Base-by-base conservation (phyloP, 2,797 vertebrate genomes). In the Silurus lanzhouensis region DNA sequence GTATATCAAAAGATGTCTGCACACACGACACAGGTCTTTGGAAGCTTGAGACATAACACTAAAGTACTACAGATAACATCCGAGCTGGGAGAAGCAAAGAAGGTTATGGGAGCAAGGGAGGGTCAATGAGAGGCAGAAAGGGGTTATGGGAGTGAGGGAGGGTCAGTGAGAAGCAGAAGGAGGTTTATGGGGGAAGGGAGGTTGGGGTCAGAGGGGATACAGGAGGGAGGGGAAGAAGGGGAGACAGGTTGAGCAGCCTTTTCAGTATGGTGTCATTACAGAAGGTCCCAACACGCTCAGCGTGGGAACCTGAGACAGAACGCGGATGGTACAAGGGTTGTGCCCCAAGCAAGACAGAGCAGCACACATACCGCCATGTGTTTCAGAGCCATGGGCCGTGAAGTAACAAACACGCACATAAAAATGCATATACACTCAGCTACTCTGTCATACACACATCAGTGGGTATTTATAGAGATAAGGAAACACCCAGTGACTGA, bases 161-260 rank as follows among this genome's bases (percentile, higher is more conserved):
- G 64, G 74, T 83, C 74, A 86, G 75, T 60, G 55, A 72, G 31
- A 71, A 83, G 82, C 81, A 75, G 70, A 83, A 77, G 74, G 70
- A 64, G 77, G 82, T 58, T 76, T 74, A 55, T 87, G 64, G 83
- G 83, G 70, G 79, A 74, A 64, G 74, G 83, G 74, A 31, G 66
- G 74, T 66, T 55, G 22, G 74, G 79, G 87, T 85, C 86, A 87
- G 82, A 86, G 87, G 64, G 79, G 84, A 81, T 82, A 81, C 72
- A 81, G 81, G 66, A 75, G 84, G 87, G 88, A 83, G 86, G 85
- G 87, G 48, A 84, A 68, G 84, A 84, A 75, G 85, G 89, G 84
- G 88, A 77, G 85, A 90, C 90, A 89, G 88, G 90, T 90, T 89
- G 84, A 85, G 83, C 90, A 88, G 88, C 90, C 89, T 90, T 85